Conservation (phyloP, 2,113 vertebrate genomes). For the Callaeas wilsoni region DNA sequence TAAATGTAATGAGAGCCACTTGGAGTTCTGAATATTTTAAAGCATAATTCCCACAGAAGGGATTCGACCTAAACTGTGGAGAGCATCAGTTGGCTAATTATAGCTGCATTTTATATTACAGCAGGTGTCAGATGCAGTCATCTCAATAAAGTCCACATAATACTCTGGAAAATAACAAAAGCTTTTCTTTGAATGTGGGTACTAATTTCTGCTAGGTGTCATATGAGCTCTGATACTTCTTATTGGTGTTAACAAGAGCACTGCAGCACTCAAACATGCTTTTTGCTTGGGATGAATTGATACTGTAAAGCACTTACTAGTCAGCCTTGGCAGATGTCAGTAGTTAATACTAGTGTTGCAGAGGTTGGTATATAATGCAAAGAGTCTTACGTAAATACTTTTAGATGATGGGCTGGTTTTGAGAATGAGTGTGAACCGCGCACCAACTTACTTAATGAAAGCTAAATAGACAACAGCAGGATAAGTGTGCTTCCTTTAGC, state of each 20-base stretch:
- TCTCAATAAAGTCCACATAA: conserved; percentile 86
- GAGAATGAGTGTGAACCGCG: conserved; percentile 51
- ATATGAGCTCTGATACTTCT: conserved; percentile 80
- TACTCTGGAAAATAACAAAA: conserved; percentile 82
- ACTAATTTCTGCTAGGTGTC: conserved; percentile 84
- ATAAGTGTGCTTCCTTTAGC: conserved; percentile 63
- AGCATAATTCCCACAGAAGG: conserved; percentile 95
- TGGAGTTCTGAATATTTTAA: conserved; percentile 86
- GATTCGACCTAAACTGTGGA: conserved; percentile 83
- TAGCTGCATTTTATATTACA: conserved; percentile 85
- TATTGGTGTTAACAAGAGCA: conserved; percentile 75
- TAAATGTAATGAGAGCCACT: conserved; percentile 86
- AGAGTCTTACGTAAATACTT: conserved; percentile 79
- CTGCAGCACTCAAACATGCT: conserved; percentile 78
- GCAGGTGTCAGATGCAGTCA: conserved; percentile 85
- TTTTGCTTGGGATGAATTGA: conserved; percentile 80
- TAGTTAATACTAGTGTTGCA: conserved; percentile 78
- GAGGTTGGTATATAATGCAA: conserved; percentile 75
- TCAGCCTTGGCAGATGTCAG: conserved; percentile 82
- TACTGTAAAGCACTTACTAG: conserved; percentile 80
- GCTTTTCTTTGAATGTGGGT: conserved; percentile 82
- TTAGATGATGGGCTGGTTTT: conserved; percentile 73
- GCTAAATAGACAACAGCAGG: conserved; percentile 64
- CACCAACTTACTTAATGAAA: conserved; percentile 70
- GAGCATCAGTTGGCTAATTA: conserved; percentile 86